These are phyloP conservation scores for Diglossa cyanea DNA, from an alignment of 2,797 vertebrate genomes.

Conservation along the genomic window DNA sequence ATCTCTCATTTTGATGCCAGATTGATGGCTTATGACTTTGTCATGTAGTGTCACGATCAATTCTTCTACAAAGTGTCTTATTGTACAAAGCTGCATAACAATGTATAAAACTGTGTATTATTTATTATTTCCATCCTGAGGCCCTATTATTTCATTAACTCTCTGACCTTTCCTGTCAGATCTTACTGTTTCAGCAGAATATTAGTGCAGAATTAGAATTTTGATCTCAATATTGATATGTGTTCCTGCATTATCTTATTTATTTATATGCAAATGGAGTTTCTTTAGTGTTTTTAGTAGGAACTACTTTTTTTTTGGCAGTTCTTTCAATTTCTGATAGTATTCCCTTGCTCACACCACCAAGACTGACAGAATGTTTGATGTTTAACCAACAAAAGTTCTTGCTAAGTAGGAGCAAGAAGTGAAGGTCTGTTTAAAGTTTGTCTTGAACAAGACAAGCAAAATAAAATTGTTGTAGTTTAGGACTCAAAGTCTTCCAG, in stretches of 20 bases:
- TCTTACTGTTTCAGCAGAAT: neutral
- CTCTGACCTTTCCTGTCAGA: neutral
- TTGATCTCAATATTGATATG: neutral
- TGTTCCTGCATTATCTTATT: neutral
- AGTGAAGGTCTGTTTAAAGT: neutral
- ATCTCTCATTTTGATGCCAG: conserved; percentile 15
- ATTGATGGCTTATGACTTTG: conserved; percentile 51
- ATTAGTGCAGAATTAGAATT: neutral
- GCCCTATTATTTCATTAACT: neutral
- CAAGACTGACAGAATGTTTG: neutral
- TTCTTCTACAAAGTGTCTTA: neutral
- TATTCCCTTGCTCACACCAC: neutral
- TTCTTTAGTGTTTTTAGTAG: neutral
- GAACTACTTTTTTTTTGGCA: neutral
- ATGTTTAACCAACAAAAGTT: neutral
- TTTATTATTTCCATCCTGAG: conserved; percentile 1
- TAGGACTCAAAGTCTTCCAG: neutral
- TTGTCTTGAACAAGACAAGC: neutral
- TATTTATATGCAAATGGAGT: neutral
- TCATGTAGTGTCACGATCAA: conserved; percentile 5
- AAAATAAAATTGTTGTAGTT: neutral
- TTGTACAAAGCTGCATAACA: neutral
- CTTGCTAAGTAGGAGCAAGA: neutral
- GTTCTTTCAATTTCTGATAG: neutral
- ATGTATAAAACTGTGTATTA: neutral